Percentiles rank a stretch among this genome's conserved stretches.
These are phyloP conservation scores for Candidula unifasciata DNA, from an alignment of 2,888 invertebrate species.

Conservation along the genomic window DNA sequence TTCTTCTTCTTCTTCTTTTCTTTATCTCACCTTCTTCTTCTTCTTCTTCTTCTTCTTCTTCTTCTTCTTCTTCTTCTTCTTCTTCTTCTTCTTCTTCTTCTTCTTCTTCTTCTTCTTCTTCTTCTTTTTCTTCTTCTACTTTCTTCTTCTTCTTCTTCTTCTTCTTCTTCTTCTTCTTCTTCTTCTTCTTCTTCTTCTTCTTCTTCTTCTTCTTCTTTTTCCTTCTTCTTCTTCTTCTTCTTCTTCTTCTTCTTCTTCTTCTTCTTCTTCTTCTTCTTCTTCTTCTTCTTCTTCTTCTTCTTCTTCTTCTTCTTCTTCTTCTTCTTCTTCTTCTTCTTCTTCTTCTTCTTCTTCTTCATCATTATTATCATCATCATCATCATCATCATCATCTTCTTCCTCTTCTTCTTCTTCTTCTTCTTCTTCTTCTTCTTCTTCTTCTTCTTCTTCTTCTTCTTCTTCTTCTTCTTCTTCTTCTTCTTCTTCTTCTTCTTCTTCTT, in stretches of 20 bases:
- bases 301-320: not conserved
- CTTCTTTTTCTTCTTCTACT: not conserved
- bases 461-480: no score
- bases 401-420: slow-evolving; percentile 22
- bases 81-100: slow-evolving; percentile 24
- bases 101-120: not conserved
- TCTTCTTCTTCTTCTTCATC: not conserved
- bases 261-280: not conserved
- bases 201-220: not conserved
- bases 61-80: slow-evolving; percentile 12
- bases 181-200: slow-evolving; percentile 4
- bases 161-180: slow-evolving; percentile 15
- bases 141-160: slow-evolving; percentile 25
- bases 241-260: not conserved
- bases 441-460: no score
- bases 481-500: no score
- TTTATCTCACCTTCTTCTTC: slow-evolving; percentile 33
- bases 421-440: no score
- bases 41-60: slow-evolving; percentile 7
- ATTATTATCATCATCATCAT: no score
- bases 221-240: slow-evolving; percentile 1
- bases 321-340: slow-evolving; percentile 7
- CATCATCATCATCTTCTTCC: no score
- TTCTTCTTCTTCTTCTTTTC: slow-evolving; percentile 15
- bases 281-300: not conserved